Evolutionary conservation across 2,888 invertebrate species (phyloP).

Genomic region (Phasia obesa): DNA sequence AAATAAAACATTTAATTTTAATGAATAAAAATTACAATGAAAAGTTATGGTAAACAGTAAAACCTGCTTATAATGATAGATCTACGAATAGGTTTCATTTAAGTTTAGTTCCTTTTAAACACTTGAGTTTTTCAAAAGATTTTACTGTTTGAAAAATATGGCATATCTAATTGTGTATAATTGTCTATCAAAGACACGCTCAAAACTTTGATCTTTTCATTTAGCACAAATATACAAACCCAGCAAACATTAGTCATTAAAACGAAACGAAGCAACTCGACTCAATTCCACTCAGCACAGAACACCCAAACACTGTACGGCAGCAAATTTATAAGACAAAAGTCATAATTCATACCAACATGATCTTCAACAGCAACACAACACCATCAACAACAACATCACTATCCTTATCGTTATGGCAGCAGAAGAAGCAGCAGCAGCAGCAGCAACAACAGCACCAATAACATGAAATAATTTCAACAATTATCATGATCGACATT

Average conservation of each 20-base stretch:
- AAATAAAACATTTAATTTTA: too few relatives aligned
- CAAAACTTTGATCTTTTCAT: slow-evolving; percentile 62
- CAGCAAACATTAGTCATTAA: slow-evolving; percentile 34
- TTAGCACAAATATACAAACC: slow-evolving; percentile 27
- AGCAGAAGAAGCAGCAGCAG: too few relatives aligned
- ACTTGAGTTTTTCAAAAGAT: background rate
- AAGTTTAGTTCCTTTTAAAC: too few relatives aligned
- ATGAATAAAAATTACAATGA: too few relatives aligned
- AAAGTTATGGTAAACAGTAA: background rate
- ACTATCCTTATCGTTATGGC: slow-evolving; percentile 1
- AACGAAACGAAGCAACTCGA: background rate
- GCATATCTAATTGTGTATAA: background rate
- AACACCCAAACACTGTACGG: slow-evolving; percentile 34
- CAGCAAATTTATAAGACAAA: slow-evolving; percentile 49
- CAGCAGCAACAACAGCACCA: slow-evolving; percentile 29
- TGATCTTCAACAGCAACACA: slow-evolving; percentile 48
- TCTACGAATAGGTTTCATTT: too few relatives aligned
- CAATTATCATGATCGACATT: slow-evolving; percentile 72
- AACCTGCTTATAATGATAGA: too few relatives aligned
- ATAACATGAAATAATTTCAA: slow-evolving; percentile 61
- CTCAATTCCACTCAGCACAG: too few relatives aligned
- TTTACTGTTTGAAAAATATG: slow-evolving; percentile 19
- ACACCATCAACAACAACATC: slow-evolving; percentile 32
- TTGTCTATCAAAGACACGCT: slow-evolving; percentile 43
- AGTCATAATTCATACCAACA: slow-evolving; percentile 57